phyloP scores from a whole-genome alignment of 2,797 vertebrate genomes.

The Lerista edwardsae region DNA sequence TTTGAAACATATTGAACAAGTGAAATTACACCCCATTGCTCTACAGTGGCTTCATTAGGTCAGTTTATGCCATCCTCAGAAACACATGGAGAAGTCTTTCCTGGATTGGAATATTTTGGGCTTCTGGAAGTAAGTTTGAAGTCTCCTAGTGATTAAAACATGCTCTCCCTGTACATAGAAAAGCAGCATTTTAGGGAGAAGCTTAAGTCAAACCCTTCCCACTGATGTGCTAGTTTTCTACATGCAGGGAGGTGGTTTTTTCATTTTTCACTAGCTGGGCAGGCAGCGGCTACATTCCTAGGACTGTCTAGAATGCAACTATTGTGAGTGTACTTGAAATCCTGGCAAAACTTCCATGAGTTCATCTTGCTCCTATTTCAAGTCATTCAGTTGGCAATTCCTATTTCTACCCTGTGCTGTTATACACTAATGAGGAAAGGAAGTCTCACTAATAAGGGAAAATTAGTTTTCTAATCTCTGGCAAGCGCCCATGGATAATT shows the following conservation, averaged over 20 bases:
- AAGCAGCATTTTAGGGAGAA: not conserved
- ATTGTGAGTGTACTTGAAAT: not conserved
- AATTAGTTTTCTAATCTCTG: slow-evolving; percentile 21
- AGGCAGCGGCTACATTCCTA: not conserved
- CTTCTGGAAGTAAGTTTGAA: not conserved
- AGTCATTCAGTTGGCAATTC: not conserved
- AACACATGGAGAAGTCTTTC: not conserved
- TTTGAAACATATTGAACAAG: not conserved
- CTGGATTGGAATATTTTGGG: not conserved
- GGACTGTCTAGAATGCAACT: not conserved
- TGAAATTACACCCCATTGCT: too few species aligned
- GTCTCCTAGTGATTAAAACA: not conserved
- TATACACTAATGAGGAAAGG: not conserved
- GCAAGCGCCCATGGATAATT: slow-evolving; percentile 16
- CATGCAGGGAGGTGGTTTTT: not conserved
- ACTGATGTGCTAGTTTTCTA: not conserved
- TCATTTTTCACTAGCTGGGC: not conserved
- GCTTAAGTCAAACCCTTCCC: not conserved
- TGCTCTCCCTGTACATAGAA: not conserved
- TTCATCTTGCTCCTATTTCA: not conserved
- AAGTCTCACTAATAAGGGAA: slow-evolving; percentile 8
- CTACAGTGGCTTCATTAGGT: not conserved
- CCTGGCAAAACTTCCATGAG: not conserved
- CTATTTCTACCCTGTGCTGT: not conserved
- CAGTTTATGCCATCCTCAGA: not conserved